Percentiles rank a stretch among this genome's conserved stretches.
Conservation (phyloP, 2,113 vertebrate genomes). For the Acrocephalus arundinaceus region DNA sequence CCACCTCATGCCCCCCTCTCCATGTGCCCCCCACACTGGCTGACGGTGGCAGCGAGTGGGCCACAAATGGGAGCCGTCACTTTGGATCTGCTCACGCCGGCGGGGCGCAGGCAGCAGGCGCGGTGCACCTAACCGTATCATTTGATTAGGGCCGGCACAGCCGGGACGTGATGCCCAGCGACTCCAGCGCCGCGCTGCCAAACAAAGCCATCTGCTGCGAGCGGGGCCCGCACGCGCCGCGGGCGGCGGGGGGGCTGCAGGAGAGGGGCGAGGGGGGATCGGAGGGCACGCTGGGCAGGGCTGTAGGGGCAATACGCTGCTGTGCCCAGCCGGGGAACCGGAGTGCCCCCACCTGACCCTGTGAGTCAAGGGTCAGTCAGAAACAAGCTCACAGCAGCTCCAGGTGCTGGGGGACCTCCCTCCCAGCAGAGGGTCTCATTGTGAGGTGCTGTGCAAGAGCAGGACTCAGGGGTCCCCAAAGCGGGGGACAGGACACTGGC, state of each 20-base stretch:
- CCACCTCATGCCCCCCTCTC: rapidly evolving
- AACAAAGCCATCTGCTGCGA: slow-evolving; percentile 69
- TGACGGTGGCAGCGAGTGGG: neutral
- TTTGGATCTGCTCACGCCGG: slow-evolving; percentile 37
- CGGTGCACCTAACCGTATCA: slow-evolving; percentile 71
- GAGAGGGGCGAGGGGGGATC: rapidly evolving
- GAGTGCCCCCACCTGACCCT: neutral
- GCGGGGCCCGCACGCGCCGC: slow-evolving; percentile 6
- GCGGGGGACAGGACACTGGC: neutral
- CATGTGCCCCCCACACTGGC: neutral
- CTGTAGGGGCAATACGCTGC: rapidly evolving
- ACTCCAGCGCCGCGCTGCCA: slow-evolving; percentile 48
- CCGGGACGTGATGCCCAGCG: slow-evolving; percentile 57
- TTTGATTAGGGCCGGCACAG: slow-evolving; percentile 70
- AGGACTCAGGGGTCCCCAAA: neutral
- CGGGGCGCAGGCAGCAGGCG: slow-evolving; percentile 59
- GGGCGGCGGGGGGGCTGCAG: neutral
- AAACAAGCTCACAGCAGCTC: neutral
- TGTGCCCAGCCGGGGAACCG: rapidly evolving
- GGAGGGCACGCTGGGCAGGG: rapidly evolving
- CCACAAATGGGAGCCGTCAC: slow-evolving; percentile 51
- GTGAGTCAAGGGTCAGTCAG: rapidly evolving
- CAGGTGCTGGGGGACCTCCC: neutral
- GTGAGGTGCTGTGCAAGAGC: neutral
- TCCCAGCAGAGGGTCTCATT: neutral